Evolutionary conservation across 2,113 vertebrate genomes (phyloP), one percentile per base, ranked within the genome.

Genomic region (Procavia capensis): DNA sequence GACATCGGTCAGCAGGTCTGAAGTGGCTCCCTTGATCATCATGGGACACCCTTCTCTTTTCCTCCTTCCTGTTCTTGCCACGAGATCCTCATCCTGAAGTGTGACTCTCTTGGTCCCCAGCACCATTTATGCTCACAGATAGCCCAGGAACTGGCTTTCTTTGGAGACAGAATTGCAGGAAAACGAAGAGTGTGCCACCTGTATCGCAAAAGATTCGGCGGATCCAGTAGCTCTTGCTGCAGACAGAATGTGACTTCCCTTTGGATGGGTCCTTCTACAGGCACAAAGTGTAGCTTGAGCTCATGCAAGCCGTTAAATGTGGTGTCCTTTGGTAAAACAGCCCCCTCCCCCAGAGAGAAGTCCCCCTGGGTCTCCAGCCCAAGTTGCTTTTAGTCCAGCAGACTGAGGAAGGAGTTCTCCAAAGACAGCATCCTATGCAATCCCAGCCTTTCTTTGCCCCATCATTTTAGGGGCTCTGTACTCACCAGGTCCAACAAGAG

Each of bases 1-100:
- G 39, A 24, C 39, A 3, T 54, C n/a, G 36, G 27, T 63, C n/a
- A 16, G 43, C 66, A 22, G 14, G 22, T 22, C 79, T 4, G 87
- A 96, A 81, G 93, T 93, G 94, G 95, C 94, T 94, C 93, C 93
- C 96, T 84, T 91, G 16, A 29, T 6, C 27, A 57, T 76, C 59
- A 16, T 24, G 66, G 20, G 54, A 66, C 50, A 92, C 64, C 80
- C 47, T 74, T 91, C 57, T 86, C 85, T 94, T 57, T 95, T 27
- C 89, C 47, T 57, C 85, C 64, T 75, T 41, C 43, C 4, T 19
- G 75, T 83, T 63, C 88, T 94, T 45, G 22, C 11, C 34, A 5
- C 43, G 39, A 24, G 59, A 61, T 2, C 74, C 41, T 50, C 19
- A 2, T 41, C 54, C 36, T 27, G 3, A 41, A 20, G 5, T 10